Percentiles rank a stretch among this genome's conserved stretches.
Evolutionary conservation across 1,140 invertebrate species (phyloP).

Genomic region (Goniozus legneri): DNA sequence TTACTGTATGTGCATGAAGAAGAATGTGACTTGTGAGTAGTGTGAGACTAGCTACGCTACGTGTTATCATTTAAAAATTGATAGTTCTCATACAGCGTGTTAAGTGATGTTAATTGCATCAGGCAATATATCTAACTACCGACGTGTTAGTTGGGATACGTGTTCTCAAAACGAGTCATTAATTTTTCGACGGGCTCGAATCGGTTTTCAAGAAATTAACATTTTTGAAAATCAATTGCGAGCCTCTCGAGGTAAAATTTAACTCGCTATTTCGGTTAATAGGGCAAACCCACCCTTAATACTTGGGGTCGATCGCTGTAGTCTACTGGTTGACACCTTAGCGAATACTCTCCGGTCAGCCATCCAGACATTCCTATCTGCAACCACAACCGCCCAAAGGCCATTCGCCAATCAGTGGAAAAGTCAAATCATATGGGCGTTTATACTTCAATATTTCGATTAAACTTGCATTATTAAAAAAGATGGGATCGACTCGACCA

Average conservation of each 20-base stretch:
- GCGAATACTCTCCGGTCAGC: constrained; percentile 88
- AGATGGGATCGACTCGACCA: too few species aligned
- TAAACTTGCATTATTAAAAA: too few species aligned
- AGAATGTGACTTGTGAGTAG: neutral
- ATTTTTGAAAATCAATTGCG: too few species aligned
- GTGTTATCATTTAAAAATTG: constrained; percentile 22
- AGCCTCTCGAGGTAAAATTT: too few species aligned
- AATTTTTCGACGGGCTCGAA: too few species aligned
- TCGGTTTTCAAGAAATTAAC: too few species aligned
- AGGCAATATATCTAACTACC: constrained; percentile 8
- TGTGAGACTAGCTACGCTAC: neutral
- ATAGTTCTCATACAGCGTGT: constrained; percentile 24
- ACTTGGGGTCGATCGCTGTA: constrained; percentile 86
- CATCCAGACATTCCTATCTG: constrained; percentile 82
- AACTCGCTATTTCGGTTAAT: too few species aligned
- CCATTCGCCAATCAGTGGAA: constrained; percentile 40
- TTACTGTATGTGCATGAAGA: neutral
- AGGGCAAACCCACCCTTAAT: constrained; percentile 74
- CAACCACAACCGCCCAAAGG: constrained; percentile 60
- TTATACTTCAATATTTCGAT: too few species aligned
- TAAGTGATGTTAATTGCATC: constrained; percentile 37
- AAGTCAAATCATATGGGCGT: too few species aligned
- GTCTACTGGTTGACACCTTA: constrained; percentile 92
- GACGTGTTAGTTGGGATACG: too few species aligned
- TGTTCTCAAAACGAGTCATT: too few species aligned